Conservation (phyloP, 1,140 invertebrate genomes). For the Sitobion miscanthi region DNA sequence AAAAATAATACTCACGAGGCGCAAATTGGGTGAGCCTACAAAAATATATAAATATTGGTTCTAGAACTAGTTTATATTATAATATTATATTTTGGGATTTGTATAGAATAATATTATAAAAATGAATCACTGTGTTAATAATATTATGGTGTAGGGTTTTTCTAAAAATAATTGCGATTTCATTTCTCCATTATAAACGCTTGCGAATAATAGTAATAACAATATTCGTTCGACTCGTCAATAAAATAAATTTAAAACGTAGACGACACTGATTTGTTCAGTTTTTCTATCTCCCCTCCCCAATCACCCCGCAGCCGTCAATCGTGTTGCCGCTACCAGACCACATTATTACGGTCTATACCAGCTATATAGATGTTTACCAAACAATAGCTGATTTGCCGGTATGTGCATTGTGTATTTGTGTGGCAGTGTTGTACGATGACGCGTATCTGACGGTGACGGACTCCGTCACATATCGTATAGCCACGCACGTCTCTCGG, state of each 20-base stretch:
- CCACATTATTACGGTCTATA: neutral
- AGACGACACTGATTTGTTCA: neutral
- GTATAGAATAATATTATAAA: neutral
- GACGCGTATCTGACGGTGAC: neutral
- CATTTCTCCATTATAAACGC: neutral
- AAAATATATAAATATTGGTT: neutral
- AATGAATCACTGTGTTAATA: neutral
- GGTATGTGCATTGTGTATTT: neutral
- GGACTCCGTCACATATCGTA: neutral
- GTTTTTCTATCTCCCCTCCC: neutral
- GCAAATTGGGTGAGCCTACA: neutral
- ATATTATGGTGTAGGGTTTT: neutral
- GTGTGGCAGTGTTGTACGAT: neutral
- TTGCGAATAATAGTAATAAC: neutral
- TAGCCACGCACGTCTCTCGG: neutral
- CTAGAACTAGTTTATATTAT: neutral
- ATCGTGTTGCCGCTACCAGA: neutral
- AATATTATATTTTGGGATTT: neutral
- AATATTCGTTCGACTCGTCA: neutral
- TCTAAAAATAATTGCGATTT: neutral
- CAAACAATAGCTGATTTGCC: constrained; percentile 13
- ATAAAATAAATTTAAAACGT: neutral
- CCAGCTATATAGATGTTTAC: neutral
- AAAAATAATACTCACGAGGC: neutral
- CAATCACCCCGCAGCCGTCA: neutral